These are phyloP conservation scores for Drosophila simulans DNA, from an alignment of 1,140 invertebrate genomes.

Conservation along the genomic window DNA sequence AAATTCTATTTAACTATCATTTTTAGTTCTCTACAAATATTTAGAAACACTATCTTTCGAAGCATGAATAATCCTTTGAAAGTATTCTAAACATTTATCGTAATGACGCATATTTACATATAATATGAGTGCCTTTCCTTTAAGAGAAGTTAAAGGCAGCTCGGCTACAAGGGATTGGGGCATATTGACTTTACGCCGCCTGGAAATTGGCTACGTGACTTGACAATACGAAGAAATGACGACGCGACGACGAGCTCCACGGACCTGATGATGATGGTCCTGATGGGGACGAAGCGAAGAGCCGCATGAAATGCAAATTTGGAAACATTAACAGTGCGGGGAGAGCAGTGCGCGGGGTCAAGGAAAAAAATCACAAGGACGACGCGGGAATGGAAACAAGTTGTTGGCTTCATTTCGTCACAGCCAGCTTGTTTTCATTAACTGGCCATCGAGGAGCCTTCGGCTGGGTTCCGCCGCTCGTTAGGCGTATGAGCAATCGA, in stretches of 20 bases:
- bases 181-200: slow-evolving; percentile 73
- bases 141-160: slow-evolving; percentile 14
- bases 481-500: slow-evolving; percentile 79
- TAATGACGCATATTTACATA: slow-evolving; percentile 20
- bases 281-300: slow-evolving; percentile 42
- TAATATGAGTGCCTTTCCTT: slow-evolving; percentile 14
- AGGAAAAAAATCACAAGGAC: slow-evolving; percentile 5
- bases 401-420: slow-evolving; percentile 71
- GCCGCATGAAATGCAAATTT: slow-evolving; percentile 79
- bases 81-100: background rate
- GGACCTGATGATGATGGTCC: slow-evolving; percentile 39
- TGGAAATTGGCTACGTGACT: slow-evolving; percentile 80
- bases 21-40: too few species aligned
- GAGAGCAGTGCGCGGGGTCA: background rate
- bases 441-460: slow-evolving; percentile 59
- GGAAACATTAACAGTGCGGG: slow-evolving; percentile 62
- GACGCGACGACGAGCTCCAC: slow-evolving; percentile 18
- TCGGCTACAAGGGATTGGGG: slow-evolving; percentile 43
- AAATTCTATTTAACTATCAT: too few species aligned
- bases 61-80: background rate
- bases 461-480: slow-evolving; percentile 46
- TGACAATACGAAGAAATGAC: slow-evolving; percentile 68
- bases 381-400: slow-evolving; percentile 42
- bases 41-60: too few species aligned
- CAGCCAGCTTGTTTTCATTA: slow-evolving; percentile 80